Evolutionary conservation across 2,113 vertebrate genomes (phyloP).

Genomic region (Geococcyx californianus): DNA sequence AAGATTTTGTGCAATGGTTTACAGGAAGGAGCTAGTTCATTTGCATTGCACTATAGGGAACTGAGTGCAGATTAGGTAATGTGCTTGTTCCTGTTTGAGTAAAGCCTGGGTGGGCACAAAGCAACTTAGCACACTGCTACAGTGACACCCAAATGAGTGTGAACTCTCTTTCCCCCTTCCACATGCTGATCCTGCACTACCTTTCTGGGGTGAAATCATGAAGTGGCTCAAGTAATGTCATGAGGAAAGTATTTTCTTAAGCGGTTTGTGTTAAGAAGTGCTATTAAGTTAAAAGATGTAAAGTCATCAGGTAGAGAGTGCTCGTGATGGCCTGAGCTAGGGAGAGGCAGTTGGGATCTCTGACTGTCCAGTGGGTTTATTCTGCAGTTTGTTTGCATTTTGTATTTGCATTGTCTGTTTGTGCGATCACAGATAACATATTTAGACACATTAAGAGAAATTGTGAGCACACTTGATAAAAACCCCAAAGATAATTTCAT

Average conservation of each 20-base stretch:
- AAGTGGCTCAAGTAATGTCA: background rate
- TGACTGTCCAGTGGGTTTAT: background rate
- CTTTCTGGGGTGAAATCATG: background rate
- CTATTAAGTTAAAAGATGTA: background rate
- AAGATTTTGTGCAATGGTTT: background rate
- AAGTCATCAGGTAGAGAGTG: background rate
- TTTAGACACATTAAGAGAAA: background rate
- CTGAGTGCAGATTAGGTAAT: background rate
- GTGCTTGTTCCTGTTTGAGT: background rate
- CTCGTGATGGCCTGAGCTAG: background rate
- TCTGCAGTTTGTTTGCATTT: background rate
- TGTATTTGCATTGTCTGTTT: background rate
- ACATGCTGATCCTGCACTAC: background rate
- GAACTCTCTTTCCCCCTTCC: background rate
- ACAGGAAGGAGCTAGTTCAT: background rate
- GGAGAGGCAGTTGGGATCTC: background rate
- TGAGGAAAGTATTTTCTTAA: background rate
- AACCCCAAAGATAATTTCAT: background rate
- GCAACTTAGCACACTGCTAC: background rate
- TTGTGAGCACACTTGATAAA: background rate
- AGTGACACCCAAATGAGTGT: background rate
- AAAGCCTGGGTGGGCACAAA: background rate
- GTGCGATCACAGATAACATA: background rate
- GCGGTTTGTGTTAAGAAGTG: background rate
- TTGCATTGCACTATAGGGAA: background rate